Conservation (phyloP, 2,888 invertebrate species). For the Agrotis segetum region DNA sequence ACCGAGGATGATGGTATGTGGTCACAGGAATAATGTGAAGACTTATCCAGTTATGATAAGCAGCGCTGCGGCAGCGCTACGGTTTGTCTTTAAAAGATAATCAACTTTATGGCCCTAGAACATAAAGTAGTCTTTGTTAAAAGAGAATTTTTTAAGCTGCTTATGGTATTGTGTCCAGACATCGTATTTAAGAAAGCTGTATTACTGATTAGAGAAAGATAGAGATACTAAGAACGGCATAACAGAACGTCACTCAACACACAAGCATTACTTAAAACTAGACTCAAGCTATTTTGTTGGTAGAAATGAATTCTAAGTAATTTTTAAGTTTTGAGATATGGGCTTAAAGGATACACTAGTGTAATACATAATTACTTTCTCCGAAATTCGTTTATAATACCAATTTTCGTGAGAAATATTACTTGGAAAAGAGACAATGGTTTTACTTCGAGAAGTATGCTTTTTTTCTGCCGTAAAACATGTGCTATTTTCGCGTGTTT, state of each 20-base stretch:
- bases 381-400: background rate
- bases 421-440: background rate
- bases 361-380: background rate
- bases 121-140: too few relatives aligned
- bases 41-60: background rate
- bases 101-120: too few relatives aligned
- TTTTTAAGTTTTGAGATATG: too few relatives aligned
- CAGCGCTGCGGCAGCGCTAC: too few relatives aligned
- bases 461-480: background rate
- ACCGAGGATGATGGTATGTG: slow-evolving; percentile 8
- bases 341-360: background rate
- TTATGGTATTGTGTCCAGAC: background rate
- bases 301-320: too few relatives aligned
- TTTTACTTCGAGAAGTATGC: background rate
- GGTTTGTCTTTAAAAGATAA: too few relatives aligned
- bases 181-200: background rate
- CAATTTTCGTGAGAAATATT: background rate
- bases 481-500: background rate
- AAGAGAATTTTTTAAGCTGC: background rate
- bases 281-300: too few relatives aligned
- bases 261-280: too few relatives aligned
- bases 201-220: background rate
- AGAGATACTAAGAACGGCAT: background rate
- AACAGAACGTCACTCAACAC: too few relatives aligned
- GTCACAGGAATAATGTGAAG: slow-evolving; percentile 16